Conservation (phyloP, 2,113 vertebrate species). For the Oreochromis spilurus region DNA sequence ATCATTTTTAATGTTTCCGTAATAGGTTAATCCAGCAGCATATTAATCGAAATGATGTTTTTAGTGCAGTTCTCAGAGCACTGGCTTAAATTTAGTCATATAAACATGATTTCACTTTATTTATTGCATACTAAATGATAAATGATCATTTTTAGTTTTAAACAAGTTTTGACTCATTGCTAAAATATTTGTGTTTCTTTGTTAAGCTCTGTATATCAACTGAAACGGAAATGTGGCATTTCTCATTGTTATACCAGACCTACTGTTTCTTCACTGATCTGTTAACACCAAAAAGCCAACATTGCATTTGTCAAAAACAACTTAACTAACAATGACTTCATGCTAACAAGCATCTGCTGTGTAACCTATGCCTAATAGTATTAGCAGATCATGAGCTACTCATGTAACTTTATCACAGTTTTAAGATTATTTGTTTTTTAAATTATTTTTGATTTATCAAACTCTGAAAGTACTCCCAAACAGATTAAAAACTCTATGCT, state of each 20-base stretch:
- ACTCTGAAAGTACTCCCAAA: neutral
- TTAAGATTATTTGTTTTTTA: neutral
- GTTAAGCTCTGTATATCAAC: neutral
- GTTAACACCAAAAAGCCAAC: neutral
- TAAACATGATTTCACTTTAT: neutral
- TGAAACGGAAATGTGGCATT: neutral
- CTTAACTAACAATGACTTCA: neutral
- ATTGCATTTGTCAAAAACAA: neutral
- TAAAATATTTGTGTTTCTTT: neutral
- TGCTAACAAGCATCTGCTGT: neutral
- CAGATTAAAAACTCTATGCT: neutral
- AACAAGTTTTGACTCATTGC: neutral
- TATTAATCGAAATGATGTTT: neutral
- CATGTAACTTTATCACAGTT: neutral
- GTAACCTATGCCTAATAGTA: neutral
- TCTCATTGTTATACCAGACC: neutral
- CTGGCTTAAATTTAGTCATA: neutral
- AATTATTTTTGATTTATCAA: neutral
- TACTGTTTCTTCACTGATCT: neutral
- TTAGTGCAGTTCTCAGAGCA: neutral
- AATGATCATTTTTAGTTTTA: neutral
- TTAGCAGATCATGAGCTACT: neutral
- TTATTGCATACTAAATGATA: neutral
- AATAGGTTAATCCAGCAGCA: neutral
- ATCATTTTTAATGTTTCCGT: neutral